phyloP scores from a whole-genome alignment of 2,113 vertebrate genomes.

The Talpa occidentalis region DNA sequence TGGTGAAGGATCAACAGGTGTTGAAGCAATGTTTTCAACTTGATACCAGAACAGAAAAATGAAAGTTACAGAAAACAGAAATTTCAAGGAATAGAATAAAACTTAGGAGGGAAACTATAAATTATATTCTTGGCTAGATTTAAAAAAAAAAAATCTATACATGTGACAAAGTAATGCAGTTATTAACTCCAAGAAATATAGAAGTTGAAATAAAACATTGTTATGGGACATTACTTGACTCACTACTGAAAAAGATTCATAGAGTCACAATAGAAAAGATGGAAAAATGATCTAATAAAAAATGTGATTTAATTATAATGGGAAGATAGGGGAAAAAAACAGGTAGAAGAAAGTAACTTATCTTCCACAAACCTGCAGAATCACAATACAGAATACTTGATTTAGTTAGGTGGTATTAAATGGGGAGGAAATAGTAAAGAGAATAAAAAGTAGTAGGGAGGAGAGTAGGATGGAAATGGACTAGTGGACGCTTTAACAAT shows the following conservation, averaged over 20 bases:
- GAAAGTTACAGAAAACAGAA: background rate
- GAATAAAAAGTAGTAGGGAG: background rate
- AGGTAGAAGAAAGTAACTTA: background rate
- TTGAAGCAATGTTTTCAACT: background rate
- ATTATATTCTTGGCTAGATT: background rate
- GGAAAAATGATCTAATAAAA: background rate
- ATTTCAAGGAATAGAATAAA: background rate
- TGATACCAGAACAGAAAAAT: background rate
- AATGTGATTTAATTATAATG: background rate
- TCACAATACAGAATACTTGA: background rate
- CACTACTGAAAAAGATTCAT: background rate
- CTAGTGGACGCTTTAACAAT: background rate
- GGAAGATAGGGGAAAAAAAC: background rate
- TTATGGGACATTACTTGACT: background rate
- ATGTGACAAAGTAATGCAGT: background rate
- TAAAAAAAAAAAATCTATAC: background rate
- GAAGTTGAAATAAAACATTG: constrained; percentile 46
- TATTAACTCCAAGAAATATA: constrained; percentile 34
- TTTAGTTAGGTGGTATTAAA: background rate
- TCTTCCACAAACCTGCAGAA: background rate
- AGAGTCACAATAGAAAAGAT: background rate
- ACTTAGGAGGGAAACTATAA: background rate
- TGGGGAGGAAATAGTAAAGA: background rate
- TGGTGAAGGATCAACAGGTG: background rate
- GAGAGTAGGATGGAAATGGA: background rate